Evolutionary conservation across 2,888 invertebrate genomes (phyloP), one percentile per base, ranked within the genome.

Genomic region (Microplitis manilae): DNA sequence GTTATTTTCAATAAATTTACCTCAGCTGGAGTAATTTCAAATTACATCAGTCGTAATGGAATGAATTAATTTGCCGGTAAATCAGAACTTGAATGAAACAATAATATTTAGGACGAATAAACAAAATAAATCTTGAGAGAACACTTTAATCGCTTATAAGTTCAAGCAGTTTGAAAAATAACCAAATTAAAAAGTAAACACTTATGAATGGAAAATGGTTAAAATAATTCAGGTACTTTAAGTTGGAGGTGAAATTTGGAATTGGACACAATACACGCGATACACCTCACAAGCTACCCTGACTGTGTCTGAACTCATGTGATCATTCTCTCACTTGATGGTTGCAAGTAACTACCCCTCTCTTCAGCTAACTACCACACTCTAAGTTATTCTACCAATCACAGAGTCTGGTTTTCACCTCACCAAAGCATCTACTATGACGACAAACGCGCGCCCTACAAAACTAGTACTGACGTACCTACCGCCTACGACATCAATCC

Each of bases 371-470:
- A 20, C 38, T 38, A 17, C 20, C 59, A 59, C 59, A 50, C 60
- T 70, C n/a, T n/a, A 7, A 0, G 2, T 20, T 59, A 15, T 15
- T 30, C 30, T 4, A 8, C 59, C 50, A 67, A 65, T 65, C 65
- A 20, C 8, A 0, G 2, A 5, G 30, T 20, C 13, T 1, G 65
- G 13, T 65, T 38, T 59, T 65, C 67, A 59, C 61, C 60, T 38
- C 8, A 13, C 61, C 39, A 61, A 39, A 8, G 38, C 62, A 39
- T 8, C 15, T 62, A 67, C 67, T 65, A 67, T 41, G 17, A 67
- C 73, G 15, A 68, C 41, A 39, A 67, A 73, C 60, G 17, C 50
- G 73, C 73, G 60, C 73, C 67, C 73, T 73, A 68, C 67, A 50
- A 67, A 73, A 59, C 38, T 41, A 50, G 67, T 59, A 38, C 8